phyloP scores from a whole-genome alignment of 2,113 vertebrate genomes.

The Crotalus helleri region DNA sequence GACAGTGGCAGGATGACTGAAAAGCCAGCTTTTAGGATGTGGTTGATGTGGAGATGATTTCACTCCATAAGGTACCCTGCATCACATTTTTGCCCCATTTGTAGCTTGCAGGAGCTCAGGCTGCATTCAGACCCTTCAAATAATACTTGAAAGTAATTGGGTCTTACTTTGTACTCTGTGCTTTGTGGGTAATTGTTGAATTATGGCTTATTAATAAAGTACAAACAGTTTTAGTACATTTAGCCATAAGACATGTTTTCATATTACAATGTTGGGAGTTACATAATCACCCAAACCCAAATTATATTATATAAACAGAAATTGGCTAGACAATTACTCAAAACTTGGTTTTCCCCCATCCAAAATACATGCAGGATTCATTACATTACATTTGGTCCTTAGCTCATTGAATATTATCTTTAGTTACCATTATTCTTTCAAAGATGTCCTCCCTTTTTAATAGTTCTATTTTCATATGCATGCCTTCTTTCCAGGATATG shows the following conservation, averaged over 20 bases:
- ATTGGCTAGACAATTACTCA: neutral
- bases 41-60: neutral
- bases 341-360: neutral
- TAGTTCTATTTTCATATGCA: neutral
- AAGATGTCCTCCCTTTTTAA: neutral
- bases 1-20: neutral
- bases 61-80: neutral
- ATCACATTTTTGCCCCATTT: neutral
- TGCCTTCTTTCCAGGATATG: neutral
- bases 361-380: neutral
- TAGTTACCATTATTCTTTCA: neutral
- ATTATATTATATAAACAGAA: neutral
- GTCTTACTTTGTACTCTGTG: neutral
- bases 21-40: neutral
- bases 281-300: neutral
- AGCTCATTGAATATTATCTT: neutral
- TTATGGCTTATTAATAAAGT: neutral
- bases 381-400: neutral
- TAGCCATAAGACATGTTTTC: neutral
- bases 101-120: neutral
- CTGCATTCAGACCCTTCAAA: neutral
- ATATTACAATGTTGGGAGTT: neutral
- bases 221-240: neutral
- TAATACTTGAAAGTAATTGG: neutral
- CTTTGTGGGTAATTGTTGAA: neutral